Evolutionary conservation across 2,888 invertebrate species (phyloP), one percentile per base, ranked within the genome.

Genomic region (Sarcophaga subvicina): DNA sequence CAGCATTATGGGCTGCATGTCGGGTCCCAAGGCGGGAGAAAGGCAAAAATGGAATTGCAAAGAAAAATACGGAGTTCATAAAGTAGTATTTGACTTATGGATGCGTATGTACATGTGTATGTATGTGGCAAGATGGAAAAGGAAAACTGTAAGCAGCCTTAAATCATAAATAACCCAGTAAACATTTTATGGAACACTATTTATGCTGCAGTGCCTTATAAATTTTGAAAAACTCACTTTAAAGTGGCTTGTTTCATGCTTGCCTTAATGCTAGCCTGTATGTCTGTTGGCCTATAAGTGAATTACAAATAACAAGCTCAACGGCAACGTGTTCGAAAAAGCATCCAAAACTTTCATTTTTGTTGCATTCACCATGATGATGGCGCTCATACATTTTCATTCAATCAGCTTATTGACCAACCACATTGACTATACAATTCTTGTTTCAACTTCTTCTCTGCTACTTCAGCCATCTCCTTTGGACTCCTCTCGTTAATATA

Each of bases 341-440:
- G 45, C 64, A 67, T 20, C 54, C 10, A 45, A 62, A 83, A 83
- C 83, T 83, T 83, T 83, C 83, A 79, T 79, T 83, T 83, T 83
- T 75, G 64, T 79, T 70, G 79, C 63, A 69, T 62, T 59, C n/a
- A 22, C 17, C 47, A 75, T 60, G 27, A 27, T 67, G 25, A 59
- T 71, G 54, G 37, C 37, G 37, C 37, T 81, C 62, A 63, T 75
- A 22, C 54, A 75, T 10, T 63, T 49, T 37, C 64, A 70, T 64
- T 76, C 70, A 82, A 64, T 71, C 63, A 77, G 27, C 66, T 70
- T 63, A 82, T 64, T 82, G 82, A 64, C 76, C 82, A 70, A 64
- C 70, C 71, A 76, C 45, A 62, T 71, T 64, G 75, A 59, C 70
- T 64, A 17, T 71, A 37, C 37, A 37, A 27, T 66, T 59, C 25